Percentiles rank a stretch among this genome's conserved stretches.
These are phyloP conservation scores for Rousettus leschenaultii DNA, from an alignment of 2,113 vertebrate genomes.

Conservation along the genomic window DNA sequence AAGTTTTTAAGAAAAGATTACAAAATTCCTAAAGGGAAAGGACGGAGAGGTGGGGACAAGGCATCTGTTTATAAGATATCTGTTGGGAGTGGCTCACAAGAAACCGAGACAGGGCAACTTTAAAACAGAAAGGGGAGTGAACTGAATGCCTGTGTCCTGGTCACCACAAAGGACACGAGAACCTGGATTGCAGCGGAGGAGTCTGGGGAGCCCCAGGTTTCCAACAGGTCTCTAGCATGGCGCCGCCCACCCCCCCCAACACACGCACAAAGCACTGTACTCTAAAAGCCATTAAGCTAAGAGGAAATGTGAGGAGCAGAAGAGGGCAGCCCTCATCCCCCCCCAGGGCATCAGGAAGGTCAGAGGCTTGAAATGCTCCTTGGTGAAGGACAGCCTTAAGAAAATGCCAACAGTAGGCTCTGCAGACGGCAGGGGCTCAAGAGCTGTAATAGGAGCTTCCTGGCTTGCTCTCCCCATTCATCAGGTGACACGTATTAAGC, in stretches of 20 bases:
- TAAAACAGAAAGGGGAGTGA: background rate
- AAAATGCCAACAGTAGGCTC: background rate
- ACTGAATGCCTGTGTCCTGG: accelerated
- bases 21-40: background rate
- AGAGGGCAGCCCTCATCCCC: background rate
- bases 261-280: background rate
- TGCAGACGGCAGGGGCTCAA: background rate
- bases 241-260: background rate
- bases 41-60: background rate
- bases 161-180: background rate
- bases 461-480: background rate
- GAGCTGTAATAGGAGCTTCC: background rate
- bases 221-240: background rate
- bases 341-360: background rate
- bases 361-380: background rate
- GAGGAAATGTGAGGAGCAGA: background rate
- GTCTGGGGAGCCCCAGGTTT: background rate
- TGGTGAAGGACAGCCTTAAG: background rate
- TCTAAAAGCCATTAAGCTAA: background rate
- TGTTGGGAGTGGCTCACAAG: background rate
- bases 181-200: background rate
- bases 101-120: background rate
- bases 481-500: background rate
- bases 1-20: background rate
- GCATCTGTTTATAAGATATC: background rate